Percentiles rank a stretch among this genome's conserved stretches.
Conservation (phyloP, 1,140 invertebrate species). For the Potamilus streckersoni region DNA sequence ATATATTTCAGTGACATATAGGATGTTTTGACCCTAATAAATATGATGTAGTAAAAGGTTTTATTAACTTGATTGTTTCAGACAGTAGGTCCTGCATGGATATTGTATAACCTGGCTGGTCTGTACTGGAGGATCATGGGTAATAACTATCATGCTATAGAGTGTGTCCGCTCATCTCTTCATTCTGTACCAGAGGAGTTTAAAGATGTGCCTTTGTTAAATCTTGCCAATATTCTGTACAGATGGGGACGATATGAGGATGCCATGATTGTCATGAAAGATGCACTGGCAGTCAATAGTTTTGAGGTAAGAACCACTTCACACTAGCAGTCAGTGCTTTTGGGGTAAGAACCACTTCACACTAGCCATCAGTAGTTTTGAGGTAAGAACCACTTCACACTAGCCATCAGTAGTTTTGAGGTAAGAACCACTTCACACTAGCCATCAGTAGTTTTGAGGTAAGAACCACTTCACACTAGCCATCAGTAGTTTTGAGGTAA, state of each 20-base stretch:
- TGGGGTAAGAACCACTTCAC: too few species aligned
- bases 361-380: too few species aligned
- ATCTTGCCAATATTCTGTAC: slow-evolving; percentile 81
- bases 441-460: too few species aligned
- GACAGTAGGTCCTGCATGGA: slow-evolving; percentile 80
- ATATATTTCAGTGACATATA: neutral
- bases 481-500: too few species aligned
- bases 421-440: too few species aligned
- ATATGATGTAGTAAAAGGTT: neutral
- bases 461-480: too few species aligned
- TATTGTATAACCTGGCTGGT: slow-evolving; percentile 85
- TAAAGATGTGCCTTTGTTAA: slow-evolving; percentile 83
- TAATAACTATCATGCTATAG: slow-evolving; percentile 81
- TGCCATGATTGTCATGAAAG: slow-evolving; percentile 80
- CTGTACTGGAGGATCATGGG: slow-evolving; percentile 87
- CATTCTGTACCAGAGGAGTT: slow-evolving; percentile 80
- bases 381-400: too few species aligned
- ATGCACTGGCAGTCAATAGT: slow-evolving; percentile 80
- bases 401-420: too few species aligned
- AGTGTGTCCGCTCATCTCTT: slow-evolving; percentile 83
- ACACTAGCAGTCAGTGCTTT: too few species aligned
- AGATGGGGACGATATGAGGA: slow-evolving; percentile 79
- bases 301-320: slow-evolving; percentile 72
- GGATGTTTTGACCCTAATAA: neutral
- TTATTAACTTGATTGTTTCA: slow-evolving; percentile 57